Conservation (phyloP, 1,140 invertebrate species). For the Drosophila grimshawi region DNA sequence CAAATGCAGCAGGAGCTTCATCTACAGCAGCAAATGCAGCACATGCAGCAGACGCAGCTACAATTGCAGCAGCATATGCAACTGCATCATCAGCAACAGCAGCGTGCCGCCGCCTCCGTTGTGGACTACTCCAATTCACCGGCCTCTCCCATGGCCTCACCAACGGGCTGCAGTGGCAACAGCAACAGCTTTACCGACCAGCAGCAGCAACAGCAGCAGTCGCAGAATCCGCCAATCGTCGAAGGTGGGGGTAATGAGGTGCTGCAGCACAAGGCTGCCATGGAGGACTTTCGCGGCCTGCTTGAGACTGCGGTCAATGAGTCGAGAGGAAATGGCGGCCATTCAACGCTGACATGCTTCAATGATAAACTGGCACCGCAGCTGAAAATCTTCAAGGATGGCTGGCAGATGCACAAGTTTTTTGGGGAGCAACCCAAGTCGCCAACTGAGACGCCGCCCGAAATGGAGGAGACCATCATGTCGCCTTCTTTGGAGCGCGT, state of each 20-base stretch:
- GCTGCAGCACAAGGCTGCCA: slow-evolving; percentile 59
- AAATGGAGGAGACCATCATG: slow-evolving; percentile 75
- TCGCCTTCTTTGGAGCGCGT: slow-evolving; percentile 36
- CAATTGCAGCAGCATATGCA: slow-evolving; percentile 67
- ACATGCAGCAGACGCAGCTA: slow-evolving; percentile 62
- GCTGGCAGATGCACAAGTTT: slow-evolving; percentile 79
- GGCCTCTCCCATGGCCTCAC: slow-evolving; percentile 80
- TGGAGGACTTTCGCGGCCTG: slow-evolving; percentile 70
- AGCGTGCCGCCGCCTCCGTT: slow-evolving; percentile 41
- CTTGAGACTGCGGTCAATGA: slow-evolving; percentile 66
- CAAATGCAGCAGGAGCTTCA: slow-evolving; percentile 74
- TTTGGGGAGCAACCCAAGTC: slow-evolving; percentile 83
- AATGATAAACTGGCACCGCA: slow-evolving; percentile 55
- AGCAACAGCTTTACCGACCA: slow-evolving; percentile 84
- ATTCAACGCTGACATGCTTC: slow-evolving; percentile 29
- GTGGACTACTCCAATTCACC: slow-evolving; percentile 74
- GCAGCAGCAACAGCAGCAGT: slow-evolving; percentile 79
- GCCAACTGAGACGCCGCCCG: slow-evolving; percentile 82
- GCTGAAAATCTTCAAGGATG: slow-evolving; percentile 70
- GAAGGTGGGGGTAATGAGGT: slow-evolving; percentile 23
- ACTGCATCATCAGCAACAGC: slow-evolving; percentile 61
- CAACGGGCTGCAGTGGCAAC: slow-evolving; percentile 84
- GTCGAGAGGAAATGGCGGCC: slow-evolving; percentile 39
- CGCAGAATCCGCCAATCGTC: slow-evolving; percentile 66
- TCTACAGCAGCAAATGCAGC: slow-evolving; percentile 49